Percentiles rank a stretch among this genome's conserved stretches.
phyloP scores from a whole-genome alignment of 2,113 vertebrate genomes.

The Saccopteryx bilineata region DNA sequence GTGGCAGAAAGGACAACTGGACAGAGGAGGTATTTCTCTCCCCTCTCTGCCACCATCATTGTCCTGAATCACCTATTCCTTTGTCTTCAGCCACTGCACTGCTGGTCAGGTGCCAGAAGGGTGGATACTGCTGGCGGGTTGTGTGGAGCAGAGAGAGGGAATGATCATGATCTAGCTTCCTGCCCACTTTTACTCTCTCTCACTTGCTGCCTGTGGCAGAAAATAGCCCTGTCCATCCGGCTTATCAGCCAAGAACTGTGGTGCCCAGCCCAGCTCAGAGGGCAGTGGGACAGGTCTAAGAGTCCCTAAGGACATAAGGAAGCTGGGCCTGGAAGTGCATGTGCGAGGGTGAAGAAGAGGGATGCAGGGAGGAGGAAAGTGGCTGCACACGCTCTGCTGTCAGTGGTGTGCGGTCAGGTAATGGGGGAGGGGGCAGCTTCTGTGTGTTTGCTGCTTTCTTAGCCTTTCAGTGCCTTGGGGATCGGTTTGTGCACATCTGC shows the following conservation, averaged over 20 bases:
- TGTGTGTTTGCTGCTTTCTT: background rate
- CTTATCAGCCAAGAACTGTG: constrained; percentile 58
- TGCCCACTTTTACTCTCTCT: background rate
- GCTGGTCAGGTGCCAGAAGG: background rate
- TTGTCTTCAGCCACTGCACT: background rate
- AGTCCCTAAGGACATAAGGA: background rate
- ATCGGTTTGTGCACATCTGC: background rate
- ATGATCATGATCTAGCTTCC: background rate
- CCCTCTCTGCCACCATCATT: background rate
- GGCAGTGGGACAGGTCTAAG: constrained; percentile 51
- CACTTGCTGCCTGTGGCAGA: constrained; percentile 73
- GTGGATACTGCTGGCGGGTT: background rate
- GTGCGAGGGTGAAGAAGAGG: background rate
- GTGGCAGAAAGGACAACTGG: background rate
- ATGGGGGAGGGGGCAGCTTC: background rate
- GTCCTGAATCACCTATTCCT: background rate
- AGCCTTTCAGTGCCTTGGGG: background rate
- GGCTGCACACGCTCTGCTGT: accelerated
- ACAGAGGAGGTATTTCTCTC: background rate
- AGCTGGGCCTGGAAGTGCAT: background rate
- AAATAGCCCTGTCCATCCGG: constrained; percentile 47
- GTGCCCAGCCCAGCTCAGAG: constrained; percentile 77
- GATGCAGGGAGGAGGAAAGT: background rate
- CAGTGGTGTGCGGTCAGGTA: background rate
- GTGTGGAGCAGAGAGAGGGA: background rate